Percentiles rank a stretch among this genome's conserved stretches.
phyloP scores from a whole-genome alignment of 2,888 invertebrate species.

The Cacoxenus indagator region DNA sequence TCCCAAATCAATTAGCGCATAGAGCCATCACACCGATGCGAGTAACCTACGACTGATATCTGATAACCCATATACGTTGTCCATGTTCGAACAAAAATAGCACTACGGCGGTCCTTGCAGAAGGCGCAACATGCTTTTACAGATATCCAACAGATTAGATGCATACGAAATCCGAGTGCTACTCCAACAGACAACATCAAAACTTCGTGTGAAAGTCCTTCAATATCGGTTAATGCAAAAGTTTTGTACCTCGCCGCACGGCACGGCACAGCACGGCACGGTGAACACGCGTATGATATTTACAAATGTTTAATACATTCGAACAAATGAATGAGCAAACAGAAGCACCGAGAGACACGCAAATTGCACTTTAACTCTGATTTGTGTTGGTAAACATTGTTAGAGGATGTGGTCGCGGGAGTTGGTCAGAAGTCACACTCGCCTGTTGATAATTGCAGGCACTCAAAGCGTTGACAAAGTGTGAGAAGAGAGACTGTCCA shows the following conservation, averaged over 20 bases:
- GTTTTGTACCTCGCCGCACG: not conserved
- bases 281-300: slow-evolving; percentile 36
- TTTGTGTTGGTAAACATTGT: slow-evolving; percentile 12
- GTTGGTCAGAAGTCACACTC: not conserved
- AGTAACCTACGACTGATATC: too few species aligned
- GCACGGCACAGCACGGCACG: not conserved
- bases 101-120: not conserved
- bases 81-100: not conserved
- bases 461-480: slow-evolving; percentile 13
- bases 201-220: not conserved
- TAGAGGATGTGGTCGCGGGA: not conserved
- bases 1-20: too few species aligned
- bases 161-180: not conserved
- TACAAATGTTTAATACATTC: slow-evolving; percentile 51
- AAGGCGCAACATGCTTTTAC: not conserved
- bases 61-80: too few species aligned
- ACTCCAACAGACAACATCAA: not conserved
- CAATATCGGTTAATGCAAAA: slow-evolving; percentile 16
- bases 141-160: not conserved
- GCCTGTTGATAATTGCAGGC: slow-evolving; percentile 20
- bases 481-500: not conserved
- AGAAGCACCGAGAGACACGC: slow-evolving; percentile 43
- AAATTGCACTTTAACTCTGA: slow-evolving; percentile 46
- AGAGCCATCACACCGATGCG: too few species aligned
- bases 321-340: slow-evolving; percentile 43